These are phyloP conservation scores for Drosophila merina DNA, from an alignment of 2,888 invertebrate genomes.

Conservation along the genomic window DNA sequence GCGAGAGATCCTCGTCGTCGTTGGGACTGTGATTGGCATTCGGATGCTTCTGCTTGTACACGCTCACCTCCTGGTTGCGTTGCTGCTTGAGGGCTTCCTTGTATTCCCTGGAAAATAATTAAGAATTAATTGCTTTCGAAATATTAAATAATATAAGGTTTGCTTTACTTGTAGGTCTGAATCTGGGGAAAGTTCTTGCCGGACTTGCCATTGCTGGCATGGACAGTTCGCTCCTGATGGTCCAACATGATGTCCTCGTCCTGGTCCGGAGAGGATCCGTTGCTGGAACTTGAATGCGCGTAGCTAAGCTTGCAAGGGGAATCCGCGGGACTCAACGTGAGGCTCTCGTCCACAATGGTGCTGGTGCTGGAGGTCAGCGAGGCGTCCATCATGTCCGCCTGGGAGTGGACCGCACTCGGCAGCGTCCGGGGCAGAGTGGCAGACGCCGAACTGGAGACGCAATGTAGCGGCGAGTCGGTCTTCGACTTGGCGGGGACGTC, in stretches of 20 bases:
- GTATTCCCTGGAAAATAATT: constrained; percentile 87
- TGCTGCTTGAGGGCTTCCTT: constrained; percentile 95
- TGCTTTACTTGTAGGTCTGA: constrained; percentile 82
- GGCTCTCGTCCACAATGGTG: constrained; percentile 81
- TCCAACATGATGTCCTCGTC: constrained; percentile 80
- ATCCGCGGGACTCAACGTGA: constrained; percentile 57
- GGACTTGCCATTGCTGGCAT: constrained; percentile 77
- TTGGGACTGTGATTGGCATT: constrained; percentile 75
- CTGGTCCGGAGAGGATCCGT: constrained; percentile 81
- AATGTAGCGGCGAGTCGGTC: constrained; percentile 81
- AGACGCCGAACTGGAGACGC: constrained; percentile 42
- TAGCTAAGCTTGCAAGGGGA: constrained; percentile 76
- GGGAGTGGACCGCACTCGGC: constrained; percentile 60
- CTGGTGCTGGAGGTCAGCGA: constrained; percentile 80
- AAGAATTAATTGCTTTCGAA: background rate
- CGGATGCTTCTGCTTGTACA: constrained; percentile 85
- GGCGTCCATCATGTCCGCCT: constrained; percentile 78
- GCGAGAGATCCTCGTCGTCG: constrained; percentile 67
- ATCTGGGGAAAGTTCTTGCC: constrained; percentile 82
- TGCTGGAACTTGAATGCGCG: constrained; percentile 80
- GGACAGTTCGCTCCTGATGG: constrained; percentile 68
- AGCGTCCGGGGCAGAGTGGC: constrained; percentile 73
- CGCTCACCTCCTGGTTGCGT: constrained; percentile 90
- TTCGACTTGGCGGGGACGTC: constrained; percentile 85
- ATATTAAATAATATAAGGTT: background rate